These are phyloP conservation scores for Taenioides sp. DNA, from an alignment of 2,797 vertebrate genomes.

Conservation along the genomic window DNA sequence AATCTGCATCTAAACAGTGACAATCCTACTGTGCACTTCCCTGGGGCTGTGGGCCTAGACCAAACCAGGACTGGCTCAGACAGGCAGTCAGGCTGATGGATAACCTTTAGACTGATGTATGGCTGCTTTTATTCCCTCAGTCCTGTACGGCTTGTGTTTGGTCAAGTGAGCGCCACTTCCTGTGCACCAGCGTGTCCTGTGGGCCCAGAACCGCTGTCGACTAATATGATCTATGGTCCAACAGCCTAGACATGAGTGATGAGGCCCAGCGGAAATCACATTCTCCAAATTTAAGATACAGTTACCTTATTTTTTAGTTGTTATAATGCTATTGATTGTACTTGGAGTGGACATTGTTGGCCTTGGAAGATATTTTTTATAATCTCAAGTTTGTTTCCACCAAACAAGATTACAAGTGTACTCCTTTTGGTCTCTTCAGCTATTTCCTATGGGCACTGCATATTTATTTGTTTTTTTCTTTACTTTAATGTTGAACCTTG, in stretches of 20 bases:
- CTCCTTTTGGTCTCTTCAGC: not conserved
- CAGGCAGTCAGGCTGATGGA: conserved; percentile 67
- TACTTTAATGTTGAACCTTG: not conserved
- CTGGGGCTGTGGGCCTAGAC: conserved; percentile 37
- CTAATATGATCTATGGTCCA: conserved; percentile 69
- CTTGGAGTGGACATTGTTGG: not conserved
- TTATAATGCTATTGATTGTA: not conserved
- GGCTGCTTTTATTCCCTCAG: conserved; percentile 54
- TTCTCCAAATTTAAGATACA: conserved; percentile 17
- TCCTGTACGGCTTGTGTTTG: conserved; percentile 53
- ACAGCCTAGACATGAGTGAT: conserved; percentile 54
- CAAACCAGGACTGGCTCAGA: conserved; percentile 62
- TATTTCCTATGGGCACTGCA: not conserved
- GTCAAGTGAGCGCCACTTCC: conserved; percentile 72
- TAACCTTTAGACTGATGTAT: conserved; percentile 67
- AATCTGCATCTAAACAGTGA: conserved; percentile 29
- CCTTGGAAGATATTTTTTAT: not conserved
- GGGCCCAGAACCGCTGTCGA: conserved; percentile 53
- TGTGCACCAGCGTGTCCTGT: conserved; percentile 49
- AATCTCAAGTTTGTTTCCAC: not conserved
- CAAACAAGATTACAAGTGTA: not conserved
- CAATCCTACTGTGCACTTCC: conserved; percentile 27
- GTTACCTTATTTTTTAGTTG: conserved; percentile 17
- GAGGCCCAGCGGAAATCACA: conserved; percentile 57
- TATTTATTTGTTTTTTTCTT: not conserved